phyloP scores from a whole-genome alignment of 2,888 invertebrate species.

The Pantelozetes paolii region DNA sequence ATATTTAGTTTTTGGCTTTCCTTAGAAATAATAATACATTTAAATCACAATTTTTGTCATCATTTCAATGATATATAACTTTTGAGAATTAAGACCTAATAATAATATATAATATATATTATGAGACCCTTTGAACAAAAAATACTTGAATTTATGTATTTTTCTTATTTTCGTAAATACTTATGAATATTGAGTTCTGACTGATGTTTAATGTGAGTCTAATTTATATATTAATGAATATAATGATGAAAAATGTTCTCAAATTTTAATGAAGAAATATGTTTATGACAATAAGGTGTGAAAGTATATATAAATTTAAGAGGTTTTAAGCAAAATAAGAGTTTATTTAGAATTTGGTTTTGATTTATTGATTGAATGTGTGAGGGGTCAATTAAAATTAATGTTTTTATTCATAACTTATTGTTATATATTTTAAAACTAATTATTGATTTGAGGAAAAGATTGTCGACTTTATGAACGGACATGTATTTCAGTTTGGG shows the following conservation, averaged over 20 bases:
- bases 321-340: not conserved
- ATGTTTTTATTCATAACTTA: not conserved
- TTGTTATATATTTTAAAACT: not conserved
- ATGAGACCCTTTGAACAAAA: too few relatives aligned
- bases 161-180: not conserved
- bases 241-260: constrained; percentile 29
- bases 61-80: too few relatives aligned
- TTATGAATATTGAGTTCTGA: not conserved
- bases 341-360: too few relatives aligned
- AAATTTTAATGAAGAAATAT: constrained; percentile 19
- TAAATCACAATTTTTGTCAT: too few relatives aligned
- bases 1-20: too few relatives aligned
- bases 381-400: not conserved
- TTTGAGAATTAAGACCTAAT: too few relatives aligned
- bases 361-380: too few relatives aligned
- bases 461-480: not conserved
- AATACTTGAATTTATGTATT: not conserved
- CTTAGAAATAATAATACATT: too few relatives aligned
- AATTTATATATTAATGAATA: not conserved
- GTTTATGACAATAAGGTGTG: not conserved
- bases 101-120: too few relatives aligned
- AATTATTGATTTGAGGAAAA: too few relatives aligned
- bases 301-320: not conserved
- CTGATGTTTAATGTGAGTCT: too few relatives aligned
- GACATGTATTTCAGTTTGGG: not conserved